Evolutionary conservation across 2,888 invertebrate species (phyloP).

Genomic region (Notodonta dromedarius): DNA sequence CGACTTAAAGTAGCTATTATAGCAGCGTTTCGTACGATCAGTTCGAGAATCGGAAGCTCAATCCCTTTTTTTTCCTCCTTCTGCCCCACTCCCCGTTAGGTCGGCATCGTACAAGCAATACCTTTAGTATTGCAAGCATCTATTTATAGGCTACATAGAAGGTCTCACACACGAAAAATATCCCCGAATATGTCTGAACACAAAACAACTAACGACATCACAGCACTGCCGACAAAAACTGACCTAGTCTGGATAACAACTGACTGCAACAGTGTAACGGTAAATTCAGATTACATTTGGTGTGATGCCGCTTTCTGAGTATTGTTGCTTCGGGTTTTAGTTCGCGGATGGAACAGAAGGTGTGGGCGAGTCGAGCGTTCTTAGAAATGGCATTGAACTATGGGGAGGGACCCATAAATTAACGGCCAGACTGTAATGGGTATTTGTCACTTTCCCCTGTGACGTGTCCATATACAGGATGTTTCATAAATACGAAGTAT

Average conservation of each 20-base stretch:
- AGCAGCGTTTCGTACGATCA: too few relatives aligned
- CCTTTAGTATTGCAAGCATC: too few relatives aligned
- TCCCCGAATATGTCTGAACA: neutral
- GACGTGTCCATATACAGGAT: too few relatives aligned
- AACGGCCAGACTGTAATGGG: neutral
- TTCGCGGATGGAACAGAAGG: constrained; percentile 42
- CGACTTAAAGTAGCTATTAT: too few relatives aligned
- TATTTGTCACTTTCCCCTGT: neutral
- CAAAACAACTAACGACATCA: constrained; percentile 6
- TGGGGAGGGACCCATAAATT: neutral
- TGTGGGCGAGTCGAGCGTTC: constrained; percentile 36
- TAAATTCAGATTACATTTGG: constrained; percentile 73
- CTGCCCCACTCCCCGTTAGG: too few relatives aligned
- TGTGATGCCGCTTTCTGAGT: constrained; percentile 65
- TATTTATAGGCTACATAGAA: too few relatives aligned
- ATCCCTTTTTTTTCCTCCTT: too few relatives aligned
- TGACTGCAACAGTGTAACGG: constrained; percentile 78
- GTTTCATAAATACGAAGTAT: too few relatives aligned
- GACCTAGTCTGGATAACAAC: constrained; percentile 79
- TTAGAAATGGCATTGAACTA: constrained; percentile 17
- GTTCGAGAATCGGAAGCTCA: too few relatives aligned
- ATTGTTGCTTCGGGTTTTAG: constrained; percentile 61
- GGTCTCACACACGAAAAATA: neutral
- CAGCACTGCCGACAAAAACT: constrained; percentile 67
- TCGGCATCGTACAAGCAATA: too few relatives aligned